Evolutionary conservation across 2,113 vertebrate genomes (phyloP).

Genomic region (Petroica traversi): DNA sequence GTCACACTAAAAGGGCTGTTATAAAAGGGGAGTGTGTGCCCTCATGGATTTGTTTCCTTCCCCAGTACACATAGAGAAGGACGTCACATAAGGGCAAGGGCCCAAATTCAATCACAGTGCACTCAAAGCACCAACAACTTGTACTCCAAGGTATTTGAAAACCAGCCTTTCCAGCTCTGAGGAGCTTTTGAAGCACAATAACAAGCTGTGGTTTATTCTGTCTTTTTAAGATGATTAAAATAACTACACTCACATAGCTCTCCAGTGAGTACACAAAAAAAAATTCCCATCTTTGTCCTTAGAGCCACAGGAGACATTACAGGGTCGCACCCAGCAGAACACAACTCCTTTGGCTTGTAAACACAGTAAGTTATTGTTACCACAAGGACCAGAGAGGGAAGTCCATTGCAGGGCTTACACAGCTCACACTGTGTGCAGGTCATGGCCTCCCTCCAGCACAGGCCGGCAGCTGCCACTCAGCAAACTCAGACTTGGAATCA

Average conservation of each 20-base stretch:
- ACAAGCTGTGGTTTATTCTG: neutral
- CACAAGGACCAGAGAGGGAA: neutral
- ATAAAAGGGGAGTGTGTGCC: neutral
- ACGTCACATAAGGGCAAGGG: neutral
- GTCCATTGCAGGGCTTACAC: neutral
- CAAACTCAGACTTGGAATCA: neutral
- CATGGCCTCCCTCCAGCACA: neutral
- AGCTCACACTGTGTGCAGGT: neutral
- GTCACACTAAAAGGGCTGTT: neutral
- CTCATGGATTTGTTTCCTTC: neutral
- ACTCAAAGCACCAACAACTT: neutral
- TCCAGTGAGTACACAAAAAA: neutral
- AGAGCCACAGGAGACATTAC: neutral
- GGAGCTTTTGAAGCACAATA: slow-evolving; percentile 5
- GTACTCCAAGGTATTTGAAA: neutral
- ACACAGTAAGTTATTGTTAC: slow-evolving; percentile 4
- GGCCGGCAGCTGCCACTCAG: neutral
- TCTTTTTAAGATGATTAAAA: slow-evolving; percentile 17
- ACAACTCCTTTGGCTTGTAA: slow-evolving; percentile 7
- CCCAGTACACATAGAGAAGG: neutral
- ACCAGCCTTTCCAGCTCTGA: neutral
- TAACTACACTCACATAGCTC: neutral
- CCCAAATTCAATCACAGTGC: neutral
- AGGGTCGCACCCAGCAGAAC: neutral
- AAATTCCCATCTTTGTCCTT: slow-evolving; percentile 27